Conservation (phyloP, 2,113 vertebrate genomes). For the Xiphophorus maculatus region DNA sequence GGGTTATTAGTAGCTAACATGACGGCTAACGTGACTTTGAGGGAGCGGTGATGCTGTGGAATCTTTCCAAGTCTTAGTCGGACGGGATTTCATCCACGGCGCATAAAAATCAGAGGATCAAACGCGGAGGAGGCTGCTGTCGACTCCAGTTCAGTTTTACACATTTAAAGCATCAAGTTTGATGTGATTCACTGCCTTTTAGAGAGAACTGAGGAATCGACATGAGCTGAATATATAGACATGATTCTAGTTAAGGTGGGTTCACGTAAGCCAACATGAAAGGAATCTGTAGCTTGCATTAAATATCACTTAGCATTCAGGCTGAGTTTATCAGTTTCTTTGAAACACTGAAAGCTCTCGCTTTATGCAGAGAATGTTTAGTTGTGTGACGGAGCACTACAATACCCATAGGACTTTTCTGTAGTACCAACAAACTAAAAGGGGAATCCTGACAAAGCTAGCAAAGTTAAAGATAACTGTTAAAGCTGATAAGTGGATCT, state of each 20-base stretch:
- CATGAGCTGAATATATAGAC: not conserved
- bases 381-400: not conserved
- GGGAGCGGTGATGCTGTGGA: slow-evolving; percentile 2
- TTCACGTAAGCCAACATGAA: not conserved
- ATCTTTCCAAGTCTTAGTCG: slow-evolving; percentile 27
- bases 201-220: not conserved
- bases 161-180: not conserved
- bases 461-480: too few relatives aligned
- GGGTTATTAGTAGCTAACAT: slow-evolving; percentile 31
- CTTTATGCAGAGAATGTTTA: not conserved
- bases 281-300: not conserved
- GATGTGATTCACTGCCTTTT: slow-evolving; percentile 25
- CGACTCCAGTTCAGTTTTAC: slow-evolving; percentile 9
- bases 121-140: slow-evolving; percentile 7
- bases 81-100: slow-evolving; percentile 18
- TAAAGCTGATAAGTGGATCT: not conserved
- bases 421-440: not conserved
- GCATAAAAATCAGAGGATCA: slow-evolving; percentile 31
- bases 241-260: not conserved
- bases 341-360: not conserved
- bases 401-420: not conserved
- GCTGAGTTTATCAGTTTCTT: not conserved
- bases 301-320: not conserved
- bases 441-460: not conserved
- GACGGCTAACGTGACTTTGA: slow-evolving; percentile 46